Evolutionary conservation across 2,888 invertebrate species (phyloP), one percentile per base, ranked within the genome.

Genomic region (Azorinus chamasolen): DNA sequence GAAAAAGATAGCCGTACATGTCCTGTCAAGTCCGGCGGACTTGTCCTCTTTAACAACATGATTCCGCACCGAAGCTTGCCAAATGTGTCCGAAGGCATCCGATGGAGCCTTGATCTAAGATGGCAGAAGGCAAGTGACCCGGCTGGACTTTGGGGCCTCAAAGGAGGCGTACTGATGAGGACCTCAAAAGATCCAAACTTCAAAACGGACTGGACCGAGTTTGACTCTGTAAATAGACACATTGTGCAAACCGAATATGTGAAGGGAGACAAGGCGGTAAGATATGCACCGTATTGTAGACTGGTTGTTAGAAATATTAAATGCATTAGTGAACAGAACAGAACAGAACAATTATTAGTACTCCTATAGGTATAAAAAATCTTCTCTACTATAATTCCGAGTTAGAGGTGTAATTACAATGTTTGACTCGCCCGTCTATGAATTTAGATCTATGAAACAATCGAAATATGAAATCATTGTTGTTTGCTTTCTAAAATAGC

Each of bases 31-130:
- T 51, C 59, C 46, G 85, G 85, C 8, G 84, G 85, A 22, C 48
- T 86, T 10, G 51, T 86, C 24, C 65, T 86, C 1, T 84, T 86
- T 59, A 86, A 84, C 58, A 86, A 86, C 58, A 70, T 86, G 50
- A 82, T 86, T 45, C 86, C 85, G 3, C 85, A 86, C 43, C 57
- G 70, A 22, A 90, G 90, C 58, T 76, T 89, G 46, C 81, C 83
- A 41, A 90, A 90, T 66, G 37, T 78, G 8, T 89, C 90, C 14
- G 77, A 87, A n/a, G 83, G 81, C 12, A 84, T 90, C 18, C 84
- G 90, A 8, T 90, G 90, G 90, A 86, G 87, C 53, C 50, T 90
- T 14, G 90, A 90, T 73, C 69, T 90, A 12, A 81, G 90, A 12
- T 90, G 89, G 89, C 87, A 88, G 62, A 74, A 70, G 10, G 74